These are phyloP conservation scores for Echinometra lucunter DNA, from an alignment of 53 echinoderm and acorn worm genomes.

Conservation along the genomic window DNA sequence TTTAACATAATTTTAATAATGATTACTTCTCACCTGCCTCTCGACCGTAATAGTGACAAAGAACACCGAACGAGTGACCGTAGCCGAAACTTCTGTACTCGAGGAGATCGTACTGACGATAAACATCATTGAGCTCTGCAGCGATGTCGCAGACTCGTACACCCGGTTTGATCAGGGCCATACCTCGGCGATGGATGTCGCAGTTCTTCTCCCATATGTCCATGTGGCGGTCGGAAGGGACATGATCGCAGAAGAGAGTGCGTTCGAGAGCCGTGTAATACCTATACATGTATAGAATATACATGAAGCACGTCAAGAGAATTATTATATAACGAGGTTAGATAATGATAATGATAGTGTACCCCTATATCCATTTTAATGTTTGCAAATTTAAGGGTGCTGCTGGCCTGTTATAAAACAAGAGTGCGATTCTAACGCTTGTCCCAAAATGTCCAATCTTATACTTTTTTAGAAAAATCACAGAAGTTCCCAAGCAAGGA, in stretches of 20 bases:
- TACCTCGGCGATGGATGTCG: conserved; percentile 81
- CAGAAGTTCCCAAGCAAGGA: too few relatives aligned
- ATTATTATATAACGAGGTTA: too few relatives aligned
- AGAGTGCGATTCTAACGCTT: too few relatives aligned
- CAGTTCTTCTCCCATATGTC: conserved; percentile 89
- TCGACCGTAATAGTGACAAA: conserved; percentile 88
- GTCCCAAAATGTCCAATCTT: too few relatives aligned
- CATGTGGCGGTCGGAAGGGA: conserved; percentile 77
- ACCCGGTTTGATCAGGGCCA: conserved; percentile 86
- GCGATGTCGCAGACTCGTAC: conserved; percentile 86
- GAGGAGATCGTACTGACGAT: conserved; percentile 74
- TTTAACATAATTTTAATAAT: too few relatives aligned
- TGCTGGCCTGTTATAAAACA: too few relatives aligned
- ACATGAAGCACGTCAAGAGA: too few relatives aligned
- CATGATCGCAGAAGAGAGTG: conserved; percentile 85
- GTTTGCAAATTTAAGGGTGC: too few relatives aligned
- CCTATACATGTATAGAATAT: conserved; percentile 11
- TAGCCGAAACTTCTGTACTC: conserved; percentile 93
- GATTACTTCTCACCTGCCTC: conserved; percentile 93
- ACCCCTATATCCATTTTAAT: too few relatives aligned
- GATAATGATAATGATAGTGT: too few relatives aligned
- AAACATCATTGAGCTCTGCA: conserved; percentile 82
- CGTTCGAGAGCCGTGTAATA: conserved; percentile 92
- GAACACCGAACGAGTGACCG: conserved; percentile 88
- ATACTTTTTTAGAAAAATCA: too few relatives aligned